Conservation (phyloP, 2,888 invertebrate genomes). For the Eulithis testata region DNA sequence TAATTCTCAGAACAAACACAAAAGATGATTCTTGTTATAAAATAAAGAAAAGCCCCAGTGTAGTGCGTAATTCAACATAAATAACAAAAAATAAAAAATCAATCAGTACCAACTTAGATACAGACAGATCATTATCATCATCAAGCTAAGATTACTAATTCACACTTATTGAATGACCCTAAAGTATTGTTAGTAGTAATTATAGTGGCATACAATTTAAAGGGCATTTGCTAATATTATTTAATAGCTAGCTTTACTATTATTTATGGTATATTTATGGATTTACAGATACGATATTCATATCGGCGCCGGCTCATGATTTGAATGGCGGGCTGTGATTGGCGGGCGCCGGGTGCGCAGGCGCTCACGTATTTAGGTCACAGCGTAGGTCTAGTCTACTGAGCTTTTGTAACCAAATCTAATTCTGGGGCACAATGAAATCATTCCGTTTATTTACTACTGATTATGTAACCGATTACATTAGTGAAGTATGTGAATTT, state of each 20-base stretch:
- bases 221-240: slow-evolving; percentile 69
- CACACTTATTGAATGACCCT: slow-evolving; percentile 19
- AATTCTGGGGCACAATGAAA: slow-evolving; percentile 42
- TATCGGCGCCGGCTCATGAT: slow-evolving; percentile 75
- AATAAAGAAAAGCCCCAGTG: too few species aligned
- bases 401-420: slow-evolving; percentile 58
- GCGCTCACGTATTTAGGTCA: slow-evolving; percentile 78
- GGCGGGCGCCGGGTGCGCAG: slow-evolving; percentile 75
- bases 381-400: slow-evolving; percentile 76
- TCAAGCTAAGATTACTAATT: too few species aligned
- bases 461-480: slow-evolving; percentile 23
- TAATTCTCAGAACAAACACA: too few species aligned
- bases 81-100: too few species aligned
- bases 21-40: too few species aligned
- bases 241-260: slow-evolving; percentile 62
- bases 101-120: too few species aligned
- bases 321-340: slow-evolving; percentile 75
- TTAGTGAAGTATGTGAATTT: slow-evolving; percentile 27
- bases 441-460: slow-evolving; percentile 28
- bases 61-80: too few species aligned
- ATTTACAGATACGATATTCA: slow-evolving; percentile 57
- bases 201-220: slow-evolving; percentile 52
- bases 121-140: not conserved
- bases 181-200: slow-evolving; percentile 29
- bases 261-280: slow-evolving; percentile 67